Conservation (phyloP, 2,888 invertebrate species). For the Nasonovia ribisnigri region DNA sequence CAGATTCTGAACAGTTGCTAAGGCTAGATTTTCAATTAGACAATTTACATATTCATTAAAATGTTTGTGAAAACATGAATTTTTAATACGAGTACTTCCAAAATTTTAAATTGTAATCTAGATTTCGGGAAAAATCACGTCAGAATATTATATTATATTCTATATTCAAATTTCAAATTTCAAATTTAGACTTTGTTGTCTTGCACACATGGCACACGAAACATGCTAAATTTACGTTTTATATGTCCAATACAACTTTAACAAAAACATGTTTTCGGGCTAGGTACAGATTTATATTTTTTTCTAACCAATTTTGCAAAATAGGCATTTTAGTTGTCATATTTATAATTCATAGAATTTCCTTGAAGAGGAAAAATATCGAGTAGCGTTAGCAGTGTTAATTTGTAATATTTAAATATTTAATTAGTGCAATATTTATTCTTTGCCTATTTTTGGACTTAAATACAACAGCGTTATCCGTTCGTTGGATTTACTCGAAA, state of each 20-base stretch:
- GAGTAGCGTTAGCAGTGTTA: neutral
- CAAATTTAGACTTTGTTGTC: neutral
- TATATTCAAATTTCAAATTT: no score
- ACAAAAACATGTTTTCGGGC: no score
- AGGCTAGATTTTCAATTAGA: no score
- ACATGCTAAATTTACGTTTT: neutral
- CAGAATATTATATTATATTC: neutral
- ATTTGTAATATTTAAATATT: neutral
- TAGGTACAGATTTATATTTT: no score
- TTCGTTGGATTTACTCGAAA: neutral
- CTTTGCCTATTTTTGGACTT: no score
- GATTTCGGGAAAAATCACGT: neutral
- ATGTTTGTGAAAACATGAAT: no score
- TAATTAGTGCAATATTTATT: neutral
- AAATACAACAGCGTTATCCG: neutral
- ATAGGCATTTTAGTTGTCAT: no score
- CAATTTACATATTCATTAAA: neutral
- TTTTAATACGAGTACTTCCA: neutral
- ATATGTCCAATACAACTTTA: neutral
- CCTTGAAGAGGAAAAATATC: no score
- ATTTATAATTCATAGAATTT: no score
- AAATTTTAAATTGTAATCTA: neutral
- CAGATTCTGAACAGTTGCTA: no score
- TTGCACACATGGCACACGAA: neutral
- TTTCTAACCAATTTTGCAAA: no score